Conservation (phyloP, 2,797 vertebrate species). For the Fistularia tabacaria region DNA sequence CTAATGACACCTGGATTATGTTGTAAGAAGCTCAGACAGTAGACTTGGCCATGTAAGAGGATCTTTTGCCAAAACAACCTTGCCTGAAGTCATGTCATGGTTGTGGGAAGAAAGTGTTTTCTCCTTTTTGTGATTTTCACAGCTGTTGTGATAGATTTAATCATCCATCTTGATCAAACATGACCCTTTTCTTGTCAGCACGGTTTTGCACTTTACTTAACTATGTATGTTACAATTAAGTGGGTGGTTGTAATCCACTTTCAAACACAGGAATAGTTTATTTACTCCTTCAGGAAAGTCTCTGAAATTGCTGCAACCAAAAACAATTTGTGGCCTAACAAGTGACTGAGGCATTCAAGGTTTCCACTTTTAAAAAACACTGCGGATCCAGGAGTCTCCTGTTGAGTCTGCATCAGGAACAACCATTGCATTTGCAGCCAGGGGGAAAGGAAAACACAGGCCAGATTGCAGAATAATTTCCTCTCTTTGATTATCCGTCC, state of each 20-base stretch:
- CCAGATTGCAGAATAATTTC: conserved; percentile 79
- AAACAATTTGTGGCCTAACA: conserved; percentile 59
- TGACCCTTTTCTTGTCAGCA: conserved; percentile 11
- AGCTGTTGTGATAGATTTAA: conserved; percentile 19
- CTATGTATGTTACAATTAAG: conserved; percentile 54
- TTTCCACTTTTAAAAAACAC: conserved; percentile 40
- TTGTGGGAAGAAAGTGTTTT: not conserved
- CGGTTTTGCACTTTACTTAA: conserved; percentile 50
- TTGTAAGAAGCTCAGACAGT: too few species aligned
- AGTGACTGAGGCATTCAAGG: conserved; percentile 32
- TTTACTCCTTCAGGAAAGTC: conserved; percentile 59
- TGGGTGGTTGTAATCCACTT: conserved; percentile 56
- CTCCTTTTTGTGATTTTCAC: conserved; percentile 4
- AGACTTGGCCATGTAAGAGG: too few species aligned
- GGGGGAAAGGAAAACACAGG: conserved; percentile 60
- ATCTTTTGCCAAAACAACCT: too few species aligned
- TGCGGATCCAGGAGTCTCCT: conserved; percentile 32
- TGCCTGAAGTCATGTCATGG: too few species aligned
- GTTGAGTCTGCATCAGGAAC: conserved; percentile 40
- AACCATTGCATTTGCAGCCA: conserved; percentile 62
- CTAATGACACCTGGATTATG: too few species aligned
- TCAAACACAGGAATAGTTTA: conserved; percentile 46
- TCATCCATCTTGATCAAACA: conserved; percentile 9
- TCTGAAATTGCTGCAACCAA: conserved; percentile 61
- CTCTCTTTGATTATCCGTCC: conserved; percentile 76